Evolutionary conservation across 2,888 invertebrate species (phyloP).

Genomic region (Dusona sp.): DNA sequence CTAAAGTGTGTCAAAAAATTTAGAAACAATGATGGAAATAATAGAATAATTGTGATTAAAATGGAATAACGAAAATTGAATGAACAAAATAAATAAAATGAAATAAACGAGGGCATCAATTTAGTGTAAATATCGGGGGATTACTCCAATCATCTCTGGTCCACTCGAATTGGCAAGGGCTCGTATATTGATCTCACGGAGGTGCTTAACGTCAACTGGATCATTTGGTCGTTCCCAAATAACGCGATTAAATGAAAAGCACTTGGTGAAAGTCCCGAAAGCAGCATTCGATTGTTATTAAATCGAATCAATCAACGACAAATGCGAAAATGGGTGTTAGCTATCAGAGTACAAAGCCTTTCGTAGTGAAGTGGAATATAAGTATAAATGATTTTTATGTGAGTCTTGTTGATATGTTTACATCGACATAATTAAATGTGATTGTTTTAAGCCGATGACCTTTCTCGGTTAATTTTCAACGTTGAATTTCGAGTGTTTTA

Average conservation of each 20-base stretch:
- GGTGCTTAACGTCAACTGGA: constrained; percentile 13
- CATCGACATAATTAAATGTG: not conserved
- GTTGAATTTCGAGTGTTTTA: not conserved
- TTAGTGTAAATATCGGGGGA: not conserved
- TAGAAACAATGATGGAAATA: too few relatives aligned
- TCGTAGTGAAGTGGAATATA: not conserved
- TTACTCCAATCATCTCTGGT: not conserved
- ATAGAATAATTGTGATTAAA: not conserved
- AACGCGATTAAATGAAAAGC: not conserved
- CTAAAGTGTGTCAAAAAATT: not conserved
- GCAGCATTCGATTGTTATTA: not conserved
- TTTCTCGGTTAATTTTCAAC: not conserved
- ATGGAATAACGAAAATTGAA: not conserved
- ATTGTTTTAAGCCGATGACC: not conserved
- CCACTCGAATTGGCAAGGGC: constrained; percentile 3
- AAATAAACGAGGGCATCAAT: not conserved
- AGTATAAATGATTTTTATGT: not conserved
- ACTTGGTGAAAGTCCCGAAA: not conserved
- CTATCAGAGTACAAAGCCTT: not conserved
- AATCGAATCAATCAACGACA: not conserved
- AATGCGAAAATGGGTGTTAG: not conserved
- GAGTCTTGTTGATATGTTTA: not conserved
- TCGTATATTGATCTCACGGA: not conserved
- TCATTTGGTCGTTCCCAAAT: not conserved
- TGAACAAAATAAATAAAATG: not conserved